Evolutionary conservation across 2,888 invertebrate genomes (phyloP), one percentile per base, ranked within the genome.

Genomic region (Epistrophe eligans): DNA sequence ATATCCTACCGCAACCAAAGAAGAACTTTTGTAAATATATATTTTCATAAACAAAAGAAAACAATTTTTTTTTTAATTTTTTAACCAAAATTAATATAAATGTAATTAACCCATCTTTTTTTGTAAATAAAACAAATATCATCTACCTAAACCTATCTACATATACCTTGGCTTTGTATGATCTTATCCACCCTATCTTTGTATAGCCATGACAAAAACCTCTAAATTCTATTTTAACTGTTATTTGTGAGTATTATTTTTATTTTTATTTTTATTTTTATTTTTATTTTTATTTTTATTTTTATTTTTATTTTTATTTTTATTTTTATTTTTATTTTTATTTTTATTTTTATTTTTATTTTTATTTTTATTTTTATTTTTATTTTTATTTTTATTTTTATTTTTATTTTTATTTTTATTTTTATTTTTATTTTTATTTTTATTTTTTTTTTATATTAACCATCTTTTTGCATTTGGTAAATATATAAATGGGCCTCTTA

Each of bases 1-100:
- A 79, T 79, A 74, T 64, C 76, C 79, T 87, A 67, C 85, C 81
- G 77, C 83, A 87, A 87, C 87, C 87, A 82, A 87, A 87, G 85
- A 87, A 87, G 87, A 77, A 87, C 87, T 83, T 87, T 87, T 87
- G 87, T 87, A 87, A 87, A 87, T 87, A 87, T 79, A 87, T 82
- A 40, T 76, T 87, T 83, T 83, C 87, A 76, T 87, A 70, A 84
- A 60, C 11, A 73, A 64, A 52, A 67, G n/a, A 73, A 67, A 32
- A 57, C 67, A 84, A 52, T 66, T 60, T 24, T 79, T 71, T 48
- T 40, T 55, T 19, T 4, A 38, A 70, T 40, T 43, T 32, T 43
- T 32, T 72, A 17, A 57, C 28, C 11, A 55, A 43, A 35, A 43
- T 32, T 13, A 45, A 57, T 35, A 8, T 32, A 32, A 32, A 32